Conservation (phyloP, 2,888 invertebrate genomes). For the Phanerotoma sp. region DNA sequence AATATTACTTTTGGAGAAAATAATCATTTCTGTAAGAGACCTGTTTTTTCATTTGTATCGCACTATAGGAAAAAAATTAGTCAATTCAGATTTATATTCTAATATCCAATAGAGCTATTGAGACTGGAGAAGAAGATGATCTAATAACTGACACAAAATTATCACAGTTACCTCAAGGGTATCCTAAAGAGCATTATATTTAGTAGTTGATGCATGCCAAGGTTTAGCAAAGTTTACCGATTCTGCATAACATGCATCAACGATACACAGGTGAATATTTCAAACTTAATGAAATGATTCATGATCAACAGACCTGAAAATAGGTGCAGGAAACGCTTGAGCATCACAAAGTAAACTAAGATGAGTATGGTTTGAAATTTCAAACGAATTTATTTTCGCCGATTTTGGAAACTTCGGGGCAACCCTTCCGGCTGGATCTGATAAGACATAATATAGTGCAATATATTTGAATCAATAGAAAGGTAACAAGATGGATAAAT, state of each 20-base stretch:
- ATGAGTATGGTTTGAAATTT: slow-evolving; percentile 49
- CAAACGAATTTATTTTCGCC: slow-evolving; percentile 58
- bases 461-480: not conserved
- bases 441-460: slow-evolving; percentile 8
- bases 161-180: slow-evolving; percentile 60
- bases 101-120: slow-evolving; percentile 44
- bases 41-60: too few species aligned
- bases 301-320: slow-evolving; percentile 46
- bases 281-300: not conserved
- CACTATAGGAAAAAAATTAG: too few species aligned
- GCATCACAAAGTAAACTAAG: slow-evolving; percentile 52
- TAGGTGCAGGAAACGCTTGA: slow-evolving; percentile 52
- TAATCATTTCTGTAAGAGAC: too few species aligned
- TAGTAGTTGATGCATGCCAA: slow-evolving; percentile 64
- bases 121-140: slow-evolving; percentile 68
- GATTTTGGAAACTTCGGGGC: slow-evolving; percentile 54
- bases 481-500: too few species aligned
- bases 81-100: too few species aligned
- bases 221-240: slow-evolving; percentile 65
- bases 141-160: slow-evolving; percentile 70
- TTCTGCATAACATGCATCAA: slow-evolving; percentile 45
- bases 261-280: not conserved
- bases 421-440: slow-evolving; percentile 56
- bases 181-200: slow-evolving; percentile 61
- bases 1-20: too few species aligned